phyloP scores from a whole-genome alignment of 1,140 invertebrate genomes.

The Drosophila ercepeae region DNA sequence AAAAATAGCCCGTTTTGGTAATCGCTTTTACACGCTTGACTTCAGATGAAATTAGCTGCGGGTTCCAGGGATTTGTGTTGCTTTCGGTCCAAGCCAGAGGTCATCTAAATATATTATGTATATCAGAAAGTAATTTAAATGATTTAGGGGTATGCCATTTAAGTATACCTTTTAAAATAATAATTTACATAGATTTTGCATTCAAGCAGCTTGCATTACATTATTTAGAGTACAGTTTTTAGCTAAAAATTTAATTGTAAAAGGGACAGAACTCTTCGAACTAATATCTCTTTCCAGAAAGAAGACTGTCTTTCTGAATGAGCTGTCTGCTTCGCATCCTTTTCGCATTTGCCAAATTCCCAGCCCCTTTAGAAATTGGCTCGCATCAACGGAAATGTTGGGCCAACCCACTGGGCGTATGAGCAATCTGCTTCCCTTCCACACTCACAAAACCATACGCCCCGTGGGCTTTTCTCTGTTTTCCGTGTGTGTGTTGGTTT shows the following conservation, averaged over 20 bases:
- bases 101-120: constrained; percentile 47
- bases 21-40: constrained; percentile 78
- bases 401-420: constrained; percentile 59
- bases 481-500: constrained; percentile 18
- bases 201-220: no score
- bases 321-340: constrained; percentile 2
- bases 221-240: not conserved
- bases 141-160: not conserved
- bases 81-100: constrained; percentile 6
- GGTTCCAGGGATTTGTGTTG: constrained; percentile 44
- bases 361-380: constrained; percentile 1
- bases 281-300: not conserved
- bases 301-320: not conserved
- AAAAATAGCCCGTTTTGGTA: constrained; percentile 47
- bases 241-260: not conserved
- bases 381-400: constrained; percentile 42
- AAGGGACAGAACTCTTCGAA: no score
- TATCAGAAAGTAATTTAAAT: constrained; percentile 34
- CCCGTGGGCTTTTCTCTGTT: constrained; percentile 48
- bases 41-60: constrained; percentile 72
- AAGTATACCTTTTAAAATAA: no score
- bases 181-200: no score
- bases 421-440: constrained; percentile 52
- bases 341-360: constrained; percentile 11
- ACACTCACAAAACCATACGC: constrained; percentile 24